Conservation (phyloP, 2,797 vertebrate species). For the Pipistrellus nathusii region DNA sequence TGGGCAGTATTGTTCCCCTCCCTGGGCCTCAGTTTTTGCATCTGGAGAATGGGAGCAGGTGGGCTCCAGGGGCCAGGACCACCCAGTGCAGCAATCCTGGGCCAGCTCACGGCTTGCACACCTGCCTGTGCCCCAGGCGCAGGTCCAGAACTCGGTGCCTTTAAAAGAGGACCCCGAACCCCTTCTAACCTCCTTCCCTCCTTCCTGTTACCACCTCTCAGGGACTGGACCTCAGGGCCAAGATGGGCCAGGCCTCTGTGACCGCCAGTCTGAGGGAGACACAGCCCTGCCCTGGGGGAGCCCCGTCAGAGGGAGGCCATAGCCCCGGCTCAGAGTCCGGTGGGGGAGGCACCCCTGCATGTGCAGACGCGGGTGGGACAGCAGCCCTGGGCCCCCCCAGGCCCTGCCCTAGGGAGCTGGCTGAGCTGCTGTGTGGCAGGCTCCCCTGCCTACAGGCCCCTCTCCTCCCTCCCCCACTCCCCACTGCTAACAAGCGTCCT, state of each 20-base stretch:
- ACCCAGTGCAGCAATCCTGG: neutral
- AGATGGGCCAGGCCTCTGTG: neutral
- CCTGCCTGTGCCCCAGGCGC: neutral
- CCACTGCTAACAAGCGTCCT: neutral
- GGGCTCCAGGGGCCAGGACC: neutral
- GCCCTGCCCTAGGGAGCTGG: neutral
- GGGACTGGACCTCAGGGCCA: neutral
- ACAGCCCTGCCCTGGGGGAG: neutral
- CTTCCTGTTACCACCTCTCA: neutral
- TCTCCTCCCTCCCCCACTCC: rapidly evolving
- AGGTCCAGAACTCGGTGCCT: neutral
- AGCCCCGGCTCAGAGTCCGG: neutral
- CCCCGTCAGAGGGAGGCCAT: neutral
- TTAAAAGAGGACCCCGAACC: neutral
- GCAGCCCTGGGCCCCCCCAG: neutral
- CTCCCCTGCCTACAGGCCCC: rapidly evolving
- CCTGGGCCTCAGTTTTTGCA: neutral
- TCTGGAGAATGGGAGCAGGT: neutral
- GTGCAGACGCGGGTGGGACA: neutral
- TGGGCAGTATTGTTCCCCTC: neutral
- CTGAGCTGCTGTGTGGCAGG: neutral
- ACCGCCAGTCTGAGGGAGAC: neutral
- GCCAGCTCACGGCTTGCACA: neutral
- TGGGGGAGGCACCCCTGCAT: neutral
- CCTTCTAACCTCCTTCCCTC: neutral